Base-by-base conservation (phyloP, 2,113 vertebrate species). In the Alectura lathami region DNA sequence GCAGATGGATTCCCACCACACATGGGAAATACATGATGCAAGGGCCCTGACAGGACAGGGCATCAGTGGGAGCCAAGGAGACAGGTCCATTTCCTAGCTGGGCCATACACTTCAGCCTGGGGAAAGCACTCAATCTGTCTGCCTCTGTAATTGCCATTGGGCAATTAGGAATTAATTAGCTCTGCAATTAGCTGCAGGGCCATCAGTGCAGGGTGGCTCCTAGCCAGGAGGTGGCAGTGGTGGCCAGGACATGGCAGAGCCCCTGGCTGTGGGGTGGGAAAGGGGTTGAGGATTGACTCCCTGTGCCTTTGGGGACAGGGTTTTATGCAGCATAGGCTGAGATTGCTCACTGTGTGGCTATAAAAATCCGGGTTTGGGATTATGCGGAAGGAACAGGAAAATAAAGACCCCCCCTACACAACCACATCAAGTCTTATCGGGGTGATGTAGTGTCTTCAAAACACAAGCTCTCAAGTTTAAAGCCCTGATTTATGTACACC, bases 211-310 rank as follows among this genome's bases (percentile, higher is more conserved):
- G 42, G 66, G 87, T 78, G 76, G 22, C 9, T 81, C 48, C 54
- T 26, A 96, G 68, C 96, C 96, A 96, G 96, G 95, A 96, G 96
- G 40, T 96, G 96, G 96, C 96, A 96, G 96, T 96, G 88, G 94
- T 90, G 95, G 68, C 79, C 92, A 90, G 76, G 88, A 63, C 92
- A 94, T 93, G 29, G 34, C 67, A 51, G 51, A 83, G 88, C 88
- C 85, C 69, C 67, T 18, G 45, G 11, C 27, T 0, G 0, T 69
- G 60, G 68, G 40, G 57, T 8, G 27, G 43, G 2, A 48, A 64
- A 73, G 26, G 29, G 11, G 3, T 2, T 60, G 57, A 32, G 32
- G 9, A 36, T 11, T 54, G 17, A 2, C 3, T 30, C 59, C 60
- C 34, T 12, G 36, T 29, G 27, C 57, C 57, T 85, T 26, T 57